Percentiles rank a stretch among this genome's conserved stretches.
Conservation (phyloP, 2,113 vertebrate species). For the Eptatretus burgeri region DNA sequence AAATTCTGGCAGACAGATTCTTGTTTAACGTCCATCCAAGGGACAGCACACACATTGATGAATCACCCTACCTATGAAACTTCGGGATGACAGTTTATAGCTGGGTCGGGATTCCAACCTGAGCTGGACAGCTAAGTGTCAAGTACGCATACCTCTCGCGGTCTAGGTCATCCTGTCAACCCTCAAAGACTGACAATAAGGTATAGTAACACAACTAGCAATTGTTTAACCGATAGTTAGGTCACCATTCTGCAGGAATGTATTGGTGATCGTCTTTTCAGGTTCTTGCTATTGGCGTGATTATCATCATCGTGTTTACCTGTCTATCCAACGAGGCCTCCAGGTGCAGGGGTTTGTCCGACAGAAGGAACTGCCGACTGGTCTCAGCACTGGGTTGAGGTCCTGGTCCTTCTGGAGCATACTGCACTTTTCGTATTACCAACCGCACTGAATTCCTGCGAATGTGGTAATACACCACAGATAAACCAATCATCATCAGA, state of each 20-base stretch:
- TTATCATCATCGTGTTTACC: slow-evolving; percentile 15
- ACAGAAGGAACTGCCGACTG: slow-evolving; percentile 58
- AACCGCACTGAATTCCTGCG: slow-evolving; percentile 52
- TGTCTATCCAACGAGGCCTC: slow-evolving; percentile 62
- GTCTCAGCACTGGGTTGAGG: slow-evolving; percentile 63
- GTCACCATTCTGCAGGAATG: too few species aligned
- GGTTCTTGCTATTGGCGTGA: too few species aligned
- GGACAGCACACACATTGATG: too few species aligned
- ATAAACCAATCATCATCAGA: too few species aligned
- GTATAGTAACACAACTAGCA: neutral
- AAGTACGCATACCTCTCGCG: neutral
- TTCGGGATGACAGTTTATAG: too few species aligned
- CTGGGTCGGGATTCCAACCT: too few species aligned
- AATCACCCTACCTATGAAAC: too few species aligned
- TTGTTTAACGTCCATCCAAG: too few species aligned
- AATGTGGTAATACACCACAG: neutral
- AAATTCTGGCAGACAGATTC: too few species aligned
- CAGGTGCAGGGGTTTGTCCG: slow-evolving; percentile 45
- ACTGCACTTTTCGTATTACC: slow-evolving; percentile 62
- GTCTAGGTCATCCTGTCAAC: neutral
- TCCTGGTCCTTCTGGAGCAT: slow-evolving; percentile 46
- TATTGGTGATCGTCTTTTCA: too few species aligned
- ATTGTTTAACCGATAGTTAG: too few species aligned
- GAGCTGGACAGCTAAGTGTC: too few species aligned
- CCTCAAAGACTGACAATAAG: neutral